Base-by-base conservation (phyloP, 2,797 vertebrate species). In the Phyllotis vaccarum region DNA sequence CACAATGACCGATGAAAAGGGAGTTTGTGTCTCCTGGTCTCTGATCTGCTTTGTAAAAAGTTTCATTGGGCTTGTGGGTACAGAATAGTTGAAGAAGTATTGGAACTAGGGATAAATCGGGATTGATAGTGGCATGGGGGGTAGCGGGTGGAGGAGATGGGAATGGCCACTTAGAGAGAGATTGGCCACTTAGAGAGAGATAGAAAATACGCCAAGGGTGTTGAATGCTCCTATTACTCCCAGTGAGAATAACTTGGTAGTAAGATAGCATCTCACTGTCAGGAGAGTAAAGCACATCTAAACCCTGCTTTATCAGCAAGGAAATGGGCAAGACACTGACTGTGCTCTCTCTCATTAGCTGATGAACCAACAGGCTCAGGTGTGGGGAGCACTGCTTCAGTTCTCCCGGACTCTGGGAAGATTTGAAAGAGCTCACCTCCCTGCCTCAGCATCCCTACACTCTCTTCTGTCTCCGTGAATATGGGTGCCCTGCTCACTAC, bases 211-310 rank as follows among this genome's bases (percentile, higher is more conserved):
- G 5, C 4, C n/a, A 27, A n/a, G 0, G 21, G 58, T 58, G 60
- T 5, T 34, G 52, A 17, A 31, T 2, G 4, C 0, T 19, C 52
- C 24, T 1, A 4, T 37, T 40, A 56, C 60, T 49, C 19, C 80
- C 46, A 19, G 4, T 6, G 19, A 37, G 10, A 46, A 22, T 1
- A n/a, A n/a, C n/a, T n/a, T n/a, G 6, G 37, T 2, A 12, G 5
- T 40, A 24, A 49, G 3, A 21, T 2, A 24, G 3, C 16, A 10
- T 58, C 70, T 87, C n/a, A 66, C 62, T 1, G 6, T 66, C 62
- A 66, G 34, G 43, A 90, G 74, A 34, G 46, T 68, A 5, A 6
- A 68, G 66, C 17, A 3, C n/a, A 29, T 54, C 79, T 6, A 10
- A 2, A 2, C 27, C 27, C 13, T 9, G 12, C 5, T 31, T 40